phyloP scores from a whole-genome alignment of 2,888 invertebrate genomes.

The Bellardia bayeri region DNA sequence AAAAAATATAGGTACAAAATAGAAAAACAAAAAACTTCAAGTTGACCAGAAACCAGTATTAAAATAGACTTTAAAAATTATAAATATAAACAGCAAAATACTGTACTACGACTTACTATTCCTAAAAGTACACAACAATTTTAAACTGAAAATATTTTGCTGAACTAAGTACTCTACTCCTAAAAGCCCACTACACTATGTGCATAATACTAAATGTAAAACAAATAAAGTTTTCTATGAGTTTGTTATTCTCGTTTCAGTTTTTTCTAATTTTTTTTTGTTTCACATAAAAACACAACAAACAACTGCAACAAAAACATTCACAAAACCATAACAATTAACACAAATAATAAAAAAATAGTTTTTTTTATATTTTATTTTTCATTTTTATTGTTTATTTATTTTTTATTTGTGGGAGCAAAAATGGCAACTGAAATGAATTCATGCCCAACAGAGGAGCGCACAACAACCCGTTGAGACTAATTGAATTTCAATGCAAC shows the following conservation, averaged over 20 bases:
- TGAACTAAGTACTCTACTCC: background rate
- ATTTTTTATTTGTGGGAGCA: constrained; percentile 29
- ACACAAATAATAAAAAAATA: constrained; percentile 62
- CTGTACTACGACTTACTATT: constrained; percentile 7
- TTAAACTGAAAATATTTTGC: no score
- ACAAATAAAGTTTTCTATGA: constrained; percentile 60
- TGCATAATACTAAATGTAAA: constrained; percentile 55
- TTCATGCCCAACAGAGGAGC: constrained; percentile 29
- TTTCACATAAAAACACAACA: constrained; percentile 8
- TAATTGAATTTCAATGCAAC: constrained; percentile 69
- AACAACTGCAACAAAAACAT: constrained; percentile 33
- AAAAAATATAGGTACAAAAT: background rate
- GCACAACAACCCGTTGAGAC: constrained; percentile 58
- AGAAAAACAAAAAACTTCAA: constrained; percentile 9
- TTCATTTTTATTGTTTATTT: constrained; percentile 22
- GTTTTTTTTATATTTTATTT: constrained; percentile 7
- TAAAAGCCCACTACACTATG: constrained; percentile 18
- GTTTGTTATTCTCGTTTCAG: constrained; percentile 18
- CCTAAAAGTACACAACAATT: background rate
- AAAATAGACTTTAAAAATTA: constrained; percentile 12
- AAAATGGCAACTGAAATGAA: constrained; percentile 45
- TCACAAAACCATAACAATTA: constrained; percentile 56
- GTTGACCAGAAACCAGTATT: background rate
- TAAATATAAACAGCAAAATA: constrained; percentile 19
- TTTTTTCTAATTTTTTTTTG: background rate